A percentile compares a stretch with the other conserved stretches of the same genome.
Conservation (phyloP, 23 tunicate genomes). For the Styela clava region DNA sequence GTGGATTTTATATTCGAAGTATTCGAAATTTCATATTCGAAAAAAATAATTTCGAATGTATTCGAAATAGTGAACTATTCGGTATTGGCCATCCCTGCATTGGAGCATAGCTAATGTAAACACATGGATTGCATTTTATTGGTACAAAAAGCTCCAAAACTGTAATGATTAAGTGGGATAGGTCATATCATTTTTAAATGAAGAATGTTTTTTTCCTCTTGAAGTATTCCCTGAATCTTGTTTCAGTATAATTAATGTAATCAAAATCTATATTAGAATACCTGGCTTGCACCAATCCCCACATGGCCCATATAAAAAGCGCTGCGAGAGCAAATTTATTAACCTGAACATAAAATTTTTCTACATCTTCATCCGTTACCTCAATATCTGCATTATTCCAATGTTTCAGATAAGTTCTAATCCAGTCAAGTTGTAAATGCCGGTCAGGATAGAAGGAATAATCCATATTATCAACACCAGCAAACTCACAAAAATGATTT, state of each 20-base stretch:
- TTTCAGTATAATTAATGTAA: constrained; percentile 50
- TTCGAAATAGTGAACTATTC: too few species aligned
- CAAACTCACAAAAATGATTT: constrained; percentile 92
- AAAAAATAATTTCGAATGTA: too few species aligned
- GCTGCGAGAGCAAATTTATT: constrained; percentile 76
- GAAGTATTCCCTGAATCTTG: constrained; percentile 41
- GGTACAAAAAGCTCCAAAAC: too few species aligned
- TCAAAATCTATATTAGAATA: constrained; percentile 77
- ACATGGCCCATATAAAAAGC: constrained; percentile 76
- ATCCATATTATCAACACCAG: constrained; percentile 83
- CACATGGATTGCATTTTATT: too few species aligned
- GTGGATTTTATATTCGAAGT: too few species aligned
- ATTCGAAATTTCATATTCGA: too few species aligned
- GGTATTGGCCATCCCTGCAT: too few species aligned
- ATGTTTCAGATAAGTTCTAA: constrained; percentile 35
- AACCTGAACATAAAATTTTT: constrained; percentile 43
- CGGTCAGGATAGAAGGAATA: constrained; percentile 65
- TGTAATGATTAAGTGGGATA: too few species aligned
- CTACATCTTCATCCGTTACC: constrained; percentile 23
- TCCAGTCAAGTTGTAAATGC: constrained; percentile 52
- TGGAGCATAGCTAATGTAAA: too few species aligned
- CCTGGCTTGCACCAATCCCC: constrained; percentile 82
- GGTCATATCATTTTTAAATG: too few species aligned
- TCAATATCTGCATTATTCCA: not conserved
- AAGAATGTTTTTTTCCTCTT: constrained; percentile 46